A percentile compares a stretch with the other conserved stretches of the same genome.
These are phyloP conservation scores for Dreissena polymorpha DNA, from an alignment of 1,140 invertebrate species.

Conservation along the genomic window DNA sequence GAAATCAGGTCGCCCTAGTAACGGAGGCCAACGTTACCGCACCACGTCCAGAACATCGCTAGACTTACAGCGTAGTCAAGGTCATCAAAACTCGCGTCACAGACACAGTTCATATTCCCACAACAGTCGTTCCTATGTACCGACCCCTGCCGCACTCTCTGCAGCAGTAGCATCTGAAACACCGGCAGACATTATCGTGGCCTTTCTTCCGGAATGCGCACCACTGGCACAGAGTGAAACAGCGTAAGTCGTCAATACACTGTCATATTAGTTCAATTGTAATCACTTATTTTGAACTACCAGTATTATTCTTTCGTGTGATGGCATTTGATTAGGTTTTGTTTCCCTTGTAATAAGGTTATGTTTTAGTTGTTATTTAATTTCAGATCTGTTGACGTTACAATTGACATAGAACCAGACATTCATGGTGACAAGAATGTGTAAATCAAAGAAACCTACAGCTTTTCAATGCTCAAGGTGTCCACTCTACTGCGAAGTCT, in stretches of 20 bases:
- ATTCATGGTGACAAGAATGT: too few species aligned
- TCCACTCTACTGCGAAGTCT: too few species aligned
- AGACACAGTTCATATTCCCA: slow-evolving; percentile 29
- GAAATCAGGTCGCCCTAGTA: slow-evolving; percentile 23
- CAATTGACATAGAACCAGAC: slow-evolving; percentile 27
- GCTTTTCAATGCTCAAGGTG: too few species aligned
- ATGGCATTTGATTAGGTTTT: neutral
- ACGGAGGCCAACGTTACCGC: slow-evolving; percentile 10
- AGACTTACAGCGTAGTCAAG: slow-evolving; percentile 24
- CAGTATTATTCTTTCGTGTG: neutral
- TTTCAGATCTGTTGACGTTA: slow-evolving; percentile 38
- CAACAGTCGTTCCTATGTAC: slow-evolving; percentile 7
- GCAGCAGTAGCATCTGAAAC: slow-evolving; percentile 8
- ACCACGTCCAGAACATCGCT: slow-evolving; percentile 21
- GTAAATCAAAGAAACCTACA: too few species aligned
- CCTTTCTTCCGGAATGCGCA: slow-evolving; percentile 29
- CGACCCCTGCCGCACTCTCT: slow-evolving; percentile 2
- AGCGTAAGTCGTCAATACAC: slow-evolving; percentile 1
- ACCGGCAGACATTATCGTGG: slow-evolving; percentile 33
- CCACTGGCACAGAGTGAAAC: slow-evolving; percentile 44
- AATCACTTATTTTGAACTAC: neutral
- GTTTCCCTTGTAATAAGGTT: neutral
- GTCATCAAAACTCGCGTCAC: slow-evolving; percentile 30
- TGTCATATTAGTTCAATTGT: neutral
- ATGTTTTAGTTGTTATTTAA: neutral